phyloP scores from a whole-genome alignment of 2,888 invertebrate species.

The Drosophila neonasuta region DNA sequence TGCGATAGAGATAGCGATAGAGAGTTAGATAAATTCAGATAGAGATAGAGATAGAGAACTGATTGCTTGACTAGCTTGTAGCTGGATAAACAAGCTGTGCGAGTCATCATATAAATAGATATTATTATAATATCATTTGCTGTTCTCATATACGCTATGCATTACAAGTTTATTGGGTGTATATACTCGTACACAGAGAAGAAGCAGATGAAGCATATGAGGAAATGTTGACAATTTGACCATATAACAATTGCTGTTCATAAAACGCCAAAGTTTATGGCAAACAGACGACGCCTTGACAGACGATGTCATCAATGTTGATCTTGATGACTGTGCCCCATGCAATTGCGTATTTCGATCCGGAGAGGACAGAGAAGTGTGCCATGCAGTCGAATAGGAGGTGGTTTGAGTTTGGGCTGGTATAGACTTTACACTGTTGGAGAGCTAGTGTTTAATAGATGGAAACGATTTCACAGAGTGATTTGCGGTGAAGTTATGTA shows the following conservation, averaged over 20 bases:
- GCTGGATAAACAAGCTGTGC: conserved; percentile 39
- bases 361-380: not conserved
- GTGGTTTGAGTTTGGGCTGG: not conserved
- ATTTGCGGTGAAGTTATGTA: too few relatives aligned
- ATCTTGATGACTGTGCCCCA: conserved; percentile 10
- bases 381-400: not conserved
- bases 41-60: not conserved
- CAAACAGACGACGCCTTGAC: conserved; percentile 57
- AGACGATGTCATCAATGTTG: conserved; percentile 34
- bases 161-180: conserved; percentile 31
- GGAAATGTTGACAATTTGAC: conserved; percentile 66
- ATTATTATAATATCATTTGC: conserved; percentile 10
- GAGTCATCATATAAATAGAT: conserved; percentile 27
- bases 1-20: not conserved
- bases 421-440: not conserved
- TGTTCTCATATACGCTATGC: conserved; percentile 17
- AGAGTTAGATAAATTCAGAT: not conserved
- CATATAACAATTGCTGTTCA: conserved; percentile 36
- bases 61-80: conserved; percentile 11
- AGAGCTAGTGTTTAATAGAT: too few relatives aligned
- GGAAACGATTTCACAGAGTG: too few relatives aligned
- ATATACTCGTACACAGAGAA: conserved; percentile 16
- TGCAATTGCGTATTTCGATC: conserved; percentile 5
- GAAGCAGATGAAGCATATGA: conserved; percentile 21
- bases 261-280: conserved; percentile 63